phyloP scores from a whole-genome alignment of 2,113 vertebrate genomes.

The Telmatochromis sp. region DNA sequence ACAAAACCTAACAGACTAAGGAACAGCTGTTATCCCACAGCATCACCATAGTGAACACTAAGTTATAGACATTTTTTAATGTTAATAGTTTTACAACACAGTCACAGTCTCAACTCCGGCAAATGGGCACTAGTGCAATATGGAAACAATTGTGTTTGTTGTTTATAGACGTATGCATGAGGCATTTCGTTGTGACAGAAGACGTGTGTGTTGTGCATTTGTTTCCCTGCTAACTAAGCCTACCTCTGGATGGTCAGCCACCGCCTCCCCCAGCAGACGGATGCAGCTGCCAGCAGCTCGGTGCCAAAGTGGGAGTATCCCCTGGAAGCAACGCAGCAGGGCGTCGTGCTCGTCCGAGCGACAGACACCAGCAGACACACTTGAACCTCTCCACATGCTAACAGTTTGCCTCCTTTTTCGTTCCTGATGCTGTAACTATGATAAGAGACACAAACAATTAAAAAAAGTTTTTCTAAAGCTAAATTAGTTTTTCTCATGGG shows the following conservation, averaged over 20 bases:
- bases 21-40: rapidly evolving
- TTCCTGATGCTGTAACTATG: not conserved
- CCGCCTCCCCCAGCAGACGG: not conserved
- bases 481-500: not conserved
- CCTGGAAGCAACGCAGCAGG: slow-evolving; percentile 1
- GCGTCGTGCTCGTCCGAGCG: not conserved
- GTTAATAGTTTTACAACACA: not conserved
- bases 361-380: not conserved
- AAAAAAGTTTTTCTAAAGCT: not conserved
- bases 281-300: slow-evolving; percentile 35
- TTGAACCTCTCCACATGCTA: not conserved
- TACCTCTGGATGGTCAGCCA: not conserved
- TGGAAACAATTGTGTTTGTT: not conserved
- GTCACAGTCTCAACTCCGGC: not conserved
- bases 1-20: not conserved
- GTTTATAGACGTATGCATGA: not conserved
- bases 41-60: not conserved
- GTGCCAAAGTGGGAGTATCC: slow-evolving; percentile 18
- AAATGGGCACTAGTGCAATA: not conserved
- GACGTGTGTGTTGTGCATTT: not conserved
- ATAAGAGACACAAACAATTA: not conserved
- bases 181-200: not conserved
- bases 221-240: not conserved
- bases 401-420: not conserved
- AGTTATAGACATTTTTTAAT: not conserved